phyloP scores from a whole-genome alignment of 2,888 invertebrate genomes.

The Miltochrista miniata region DNA sequence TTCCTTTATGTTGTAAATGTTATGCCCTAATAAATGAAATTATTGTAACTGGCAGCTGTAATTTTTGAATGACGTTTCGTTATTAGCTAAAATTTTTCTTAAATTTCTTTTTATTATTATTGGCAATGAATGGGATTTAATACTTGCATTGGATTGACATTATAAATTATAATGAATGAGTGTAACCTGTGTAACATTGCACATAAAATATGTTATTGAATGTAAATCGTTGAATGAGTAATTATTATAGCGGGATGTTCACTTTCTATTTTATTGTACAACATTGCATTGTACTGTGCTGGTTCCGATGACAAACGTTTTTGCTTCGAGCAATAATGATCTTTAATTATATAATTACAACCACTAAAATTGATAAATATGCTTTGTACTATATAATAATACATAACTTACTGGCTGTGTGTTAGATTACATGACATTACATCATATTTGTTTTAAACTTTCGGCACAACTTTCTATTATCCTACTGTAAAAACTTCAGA shows the following conservation, averaged over 20 bases:
- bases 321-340: slow-evolving; percentile 1
- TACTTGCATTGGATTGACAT: not conserved
- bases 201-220: slow-evolving; percentile 22
- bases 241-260: slow-evolving; percentile 41
- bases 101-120: no score
- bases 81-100: no score
- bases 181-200: not conserved
- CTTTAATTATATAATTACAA: slow-evolving; percentile 16
- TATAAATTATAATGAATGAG: not conserved
- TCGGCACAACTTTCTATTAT: no score
- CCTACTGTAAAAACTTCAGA: no score
- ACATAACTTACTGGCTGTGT: no score
- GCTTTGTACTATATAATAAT: no score
- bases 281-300: slow-evolving; percentile 39
- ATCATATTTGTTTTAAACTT: no score
- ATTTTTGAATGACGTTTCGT: no score
- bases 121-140: no score
- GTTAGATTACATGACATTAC: slow-evolving; percentile 48
- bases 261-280: slow-evolving; percentile 65
- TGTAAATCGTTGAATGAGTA: slow-evolving; percentile 47
- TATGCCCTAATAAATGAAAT: no score
- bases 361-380: slow-evolving; percentile 23
- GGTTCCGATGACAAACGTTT: slow-evolving; percentile 3
- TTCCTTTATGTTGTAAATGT: no score
- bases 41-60: no score